These are phyloP conservation scores for Pica pica DNA, from an alignment of 2,113 vertebrate genomes.

Conservation along the genomic window DNA sequence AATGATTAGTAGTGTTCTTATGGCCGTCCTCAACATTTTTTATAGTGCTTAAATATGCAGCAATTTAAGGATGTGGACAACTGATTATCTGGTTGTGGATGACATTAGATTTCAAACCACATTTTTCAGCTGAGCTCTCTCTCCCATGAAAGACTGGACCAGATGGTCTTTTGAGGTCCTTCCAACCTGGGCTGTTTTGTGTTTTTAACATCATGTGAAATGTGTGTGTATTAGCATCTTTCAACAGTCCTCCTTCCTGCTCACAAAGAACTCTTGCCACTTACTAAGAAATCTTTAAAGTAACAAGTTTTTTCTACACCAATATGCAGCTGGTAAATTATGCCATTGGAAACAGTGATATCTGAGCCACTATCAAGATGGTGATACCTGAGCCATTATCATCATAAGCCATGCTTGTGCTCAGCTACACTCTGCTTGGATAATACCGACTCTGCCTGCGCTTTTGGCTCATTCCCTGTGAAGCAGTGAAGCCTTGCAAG, in stretches of 20 bases:
- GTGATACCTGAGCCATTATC: background rate
- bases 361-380: background rate
- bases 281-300: background rate
- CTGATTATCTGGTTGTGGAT: background rate
- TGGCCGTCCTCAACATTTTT: background rate
- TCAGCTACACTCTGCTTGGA: background rate
- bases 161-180: background rate
- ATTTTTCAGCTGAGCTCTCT: background rate
- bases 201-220: background rate
- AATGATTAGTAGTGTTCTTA: background rate
- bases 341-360: background rate
- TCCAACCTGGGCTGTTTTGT: background rate
- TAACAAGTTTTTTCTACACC: background rate
- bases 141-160: background rate
- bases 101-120: background rate
- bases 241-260: background rate
- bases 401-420: background rate
- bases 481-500: background rate
- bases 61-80: background rate
- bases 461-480: background rate
- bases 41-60: background rate
- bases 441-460: background rate
- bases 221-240: background rate
- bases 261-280: background rate
- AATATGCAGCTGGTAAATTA: fast-evolving